These are phyloP conservation scores for Hypercompe scribonia DNA, from an alignment of 2,888 invertebrate species.

Conservation along the genomic window DNA sequence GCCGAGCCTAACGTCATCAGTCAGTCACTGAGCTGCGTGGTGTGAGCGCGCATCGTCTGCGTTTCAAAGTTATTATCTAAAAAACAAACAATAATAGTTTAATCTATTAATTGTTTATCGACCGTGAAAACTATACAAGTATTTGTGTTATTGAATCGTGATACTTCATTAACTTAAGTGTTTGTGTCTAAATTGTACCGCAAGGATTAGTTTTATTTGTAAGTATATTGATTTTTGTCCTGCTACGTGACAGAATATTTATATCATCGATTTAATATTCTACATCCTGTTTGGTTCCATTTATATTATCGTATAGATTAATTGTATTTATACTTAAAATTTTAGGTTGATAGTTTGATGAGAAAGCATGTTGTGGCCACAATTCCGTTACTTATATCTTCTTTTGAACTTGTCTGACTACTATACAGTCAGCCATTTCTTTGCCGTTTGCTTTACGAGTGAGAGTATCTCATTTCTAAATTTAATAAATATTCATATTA, in stretches of 20 bases:
- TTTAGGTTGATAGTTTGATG: constrained; percentile 52
- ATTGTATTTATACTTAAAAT: constrained; percentile 25
- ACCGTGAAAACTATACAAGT: constrained; percentile 57
- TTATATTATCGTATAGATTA: constrained; percentile 6
- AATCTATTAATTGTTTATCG: constrained; percentile 60
- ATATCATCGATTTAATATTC: constrained; percentile 24
- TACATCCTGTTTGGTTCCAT: constrained; percentile 10
- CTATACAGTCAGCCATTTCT: constrained; percentile 54
- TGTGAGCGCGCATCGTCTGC: constrained; percentile 50
- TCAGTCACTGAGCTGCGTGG: constrained; percentile 59
- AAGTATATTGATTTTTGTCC: constrained; percentile 68
- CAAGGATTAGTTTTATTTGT: constrained; percentile 64
- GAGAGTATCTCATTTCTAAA: constrained; percentile 41
- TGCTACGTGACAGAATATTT: constrained; percentile 42
- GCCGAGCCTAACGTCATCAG: constrained; percentile 71
- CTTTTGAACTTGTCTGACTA: constrained; percentile 75
- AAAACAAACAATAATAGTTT: constrained; percentile 53
- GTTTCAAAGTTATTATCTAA: constrained; percentile 49
- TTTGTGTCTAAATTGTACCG: constrained; percentile 48
- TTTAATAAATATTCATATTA: constrained; percentile 36
- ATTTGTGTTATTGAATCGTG: constrained; percentile 61
- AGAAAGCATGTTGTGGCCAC: constrained; percentile 69
- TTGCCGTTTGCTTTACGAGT: constrained; percentile 30
- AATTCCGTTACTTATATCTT: constrained; percentile 77
- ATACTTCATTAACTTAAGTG: constrained; percentile 47